phyloP scores from a whole-genome alignment of 2,113 vertebrate genomes.

The Tragelaphus strepsiceros region DNA sequence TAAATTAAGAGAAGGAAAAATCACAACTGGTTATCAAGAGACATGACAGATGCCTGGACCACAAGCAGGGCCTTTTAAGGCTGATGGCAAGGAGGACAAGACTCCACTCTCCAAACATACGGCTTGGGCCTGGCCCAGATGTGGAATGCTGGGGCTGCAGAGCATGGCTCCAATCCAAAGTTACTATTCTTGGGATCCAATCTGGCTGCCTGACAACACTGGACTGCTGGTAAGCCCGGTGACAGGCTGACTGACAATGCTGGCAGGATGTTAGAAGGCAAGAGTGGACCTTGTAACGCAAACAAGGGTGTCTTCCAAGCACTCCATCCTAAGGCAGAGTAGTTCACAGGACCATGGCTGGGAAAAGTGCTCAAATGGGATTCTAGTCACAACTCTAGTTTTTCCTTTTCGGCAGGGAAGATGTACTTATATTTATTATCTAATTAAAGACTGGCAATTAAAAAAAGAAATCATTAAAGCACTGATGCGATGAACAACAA shows the following conservation, averaged over 20 bases:
- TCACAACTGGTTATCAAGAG: neutral
- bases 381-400: neutral
- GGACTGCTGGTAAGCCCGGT: neutral
- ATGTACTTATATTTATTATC: neutral
- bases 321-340: neutral
- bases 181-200: constrained; percentile 49
- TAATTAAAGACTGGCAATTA: neutral
- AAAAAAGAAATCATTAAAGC: neutral
- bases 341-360: neutral
- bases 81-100: constrained; percentile 35
- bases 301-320: neutral
- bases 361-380: neutral
- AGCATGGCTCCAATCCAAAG: constrained; percentile 26
- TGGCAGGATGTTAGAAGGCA: neutral
- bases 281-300: neutral
- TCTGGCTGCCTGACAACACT: constrained; percentile 46
- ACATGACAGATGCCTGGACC: neutral
- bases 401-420: neutral
- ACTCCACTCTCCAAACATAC: constrained; percentile 40
- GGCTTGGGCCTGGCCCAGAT: constrained; percentile 32
- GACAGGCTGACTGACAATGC: neutral
- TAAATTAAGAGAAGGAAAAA: neutral
- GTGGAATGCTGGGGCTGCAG: neutral
- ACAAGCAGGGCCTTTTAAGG: constrained; percentile 67
- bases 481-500: neutral